phyloP scores from a whole-genome alignment of 2,113 vertebrate genomes.

The Chunga burmeisteri region DNA sequence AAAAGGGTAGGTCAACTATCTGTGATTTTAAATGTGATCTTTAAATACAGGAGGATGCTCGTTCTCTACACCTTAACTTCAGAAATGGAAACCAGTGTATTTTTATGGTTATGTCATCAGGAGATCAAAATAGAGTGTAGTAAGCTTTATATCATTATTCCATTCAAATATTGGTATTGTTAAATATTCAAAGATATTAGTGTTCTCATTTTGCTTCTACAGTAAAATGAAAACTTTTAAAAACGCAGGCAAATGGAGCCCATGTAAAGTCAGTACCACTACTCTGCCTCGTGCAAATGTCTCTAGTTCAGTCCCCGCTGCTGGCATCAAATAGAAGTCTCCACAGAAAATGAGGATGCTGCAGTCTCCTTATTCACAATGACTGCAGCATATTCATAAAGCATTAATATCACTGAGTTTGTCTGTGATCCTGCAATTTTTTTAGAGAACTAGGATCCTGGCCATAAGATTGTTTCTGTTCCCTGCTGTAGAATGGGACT shows the following conservation, averaged over 20 bases:
- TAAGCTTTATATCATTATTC: not conserved
- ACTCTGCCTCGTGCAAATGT: not conserved
- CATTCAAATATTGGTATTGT: not conserved
- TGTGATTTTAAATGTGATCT: not conserved
- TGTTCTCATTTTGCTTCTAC: not conserved
- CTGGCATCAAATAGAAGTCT: not conserved
- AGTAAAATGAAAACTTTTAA: slow-evolving; percentile 4
- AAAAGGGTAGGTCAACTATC: not conserved
- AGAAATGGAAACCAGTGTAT: not conserved
- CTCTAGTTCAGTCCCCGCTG: not conserved
- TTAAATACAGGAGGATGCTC: not conserved
- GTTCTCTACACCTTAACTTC: not conserved
- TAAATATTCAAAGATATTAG: not conserved
- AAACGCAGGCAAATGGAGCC: not conserved
- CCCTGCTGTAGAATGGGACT: not conserved
- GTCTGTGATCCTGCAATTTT: not conserved
- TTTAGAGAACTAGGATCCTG: not conserved
- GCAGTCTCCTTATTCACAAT: not conserved
- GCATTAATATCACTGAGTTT: not conserved
- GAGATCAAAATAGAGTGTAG: not conserved
- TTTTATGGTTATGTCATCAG: not conserved
- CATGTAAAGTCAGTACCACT: not conserved
- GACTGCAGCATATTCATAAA: not conserved
- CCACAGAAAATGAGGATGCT: not conserved
- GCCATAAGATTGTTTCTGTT: not conserved